Base-by-base conservation (phyloP, 1,140 invertebrate species). In the Bombyx mandarina region DNA sequence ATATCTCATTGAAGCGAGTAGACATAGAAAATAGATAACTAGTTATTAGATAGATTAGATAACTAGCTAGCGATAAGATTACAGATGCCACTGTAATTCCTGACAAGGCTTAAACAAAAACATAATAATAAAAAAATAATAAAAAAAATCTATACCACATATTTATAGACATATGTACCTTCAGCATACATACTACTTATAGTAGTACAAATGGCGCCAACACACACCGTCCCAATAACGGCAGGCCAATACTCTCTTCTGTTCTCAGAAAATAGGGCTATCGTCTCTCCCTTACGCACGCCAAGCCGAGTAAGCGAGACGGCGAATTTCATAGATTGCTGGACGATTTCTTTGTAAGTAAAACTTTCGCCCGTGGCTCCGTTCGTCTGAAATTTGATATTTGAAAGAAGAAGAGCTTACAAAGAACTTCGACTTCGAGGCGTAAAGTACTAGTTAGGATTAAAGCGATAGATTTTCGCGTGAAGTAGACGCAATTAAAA, bases 291-390 rank as follows among this genome's bases (percentile, higher is more conserved):
- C 53, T 73, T 80, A 60, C 60, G 67, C 42, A 84, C 63, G 0
- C 79, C 79, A 45, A 79, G 54, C 50, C 62, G 71, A 22, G 60
- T 58, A 54, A 84, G 73, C 0, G 75, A 82, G 59, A 84, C 50
- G n/a, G 81, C 71, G 7, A 82, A 55, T 58, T 77, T 79, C 64
- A 79, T 75, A 0, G 74, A 60, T 42, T 79, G 67, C 60, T 80
- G 74, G 0, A 63, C 58, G 44, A 82, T 73, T 9, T 80, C 65
- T 9, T 61, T 52, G 44, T 76, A 76, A 0, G 70, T 75, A 8
- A 69, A 47, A 2, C n/a, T n/a, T 56, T 77, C 76, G 7, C 72
- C 56, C 6, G 70, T 79, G 7, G 49, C 49, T 2, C 70, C 81
- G 51, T 82, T 74, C 57, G 76, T 81, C 80, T 83, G 63, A 12